phyloP scores from a whole-genome alignment of 2,113 vertebrate species.

The Onychostoma macrolepis region DNA sequence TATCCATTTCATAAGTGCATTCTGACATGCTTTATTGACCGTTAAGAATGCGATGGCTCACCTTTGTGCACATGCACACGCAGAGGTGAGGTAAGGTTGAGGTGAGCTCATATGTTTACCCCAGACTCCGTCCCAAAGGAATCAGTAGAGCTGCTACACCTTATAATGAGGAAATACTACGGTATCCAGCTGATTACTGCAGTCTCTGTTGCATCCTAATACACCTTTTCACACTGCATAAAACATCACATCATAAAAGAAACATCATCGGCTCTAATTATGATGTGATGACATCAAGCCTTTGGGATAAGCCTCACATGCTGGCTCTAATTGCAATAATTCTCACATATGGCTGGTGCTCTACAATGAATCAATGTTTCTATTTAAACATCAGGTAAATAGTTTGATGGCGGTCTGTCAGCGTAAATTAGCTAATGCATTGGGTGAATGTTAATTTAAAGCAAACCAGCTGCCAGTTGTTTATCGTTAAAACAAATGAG shows the following conservation, averaged over 20 bases:
- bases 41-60: not conserved
- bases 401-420: slow-evolving; percentile 34
- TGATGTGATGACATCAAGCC: not conserved
- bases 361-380: slow-evolving; percentile 10
- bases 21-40: slow-evolving; percentile 34
- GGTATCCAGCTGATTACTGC: slow-evolving; percentile 18
- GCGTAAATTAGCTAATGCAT: not conserved
- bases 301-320: slow-evolving; percentile 3
- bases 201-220: slow-evolving; percentile 17
- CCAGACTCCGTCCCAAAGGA: slow-evolving; percentile 24
- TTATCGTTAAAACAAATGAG: slow-evolving; percentile 20
- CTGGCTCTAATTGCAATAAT: not conserved
- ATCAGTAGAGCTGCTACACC: not conserved
- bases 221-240: not conserved
- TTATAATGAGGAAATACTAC: slow-evolving; percentile 45
- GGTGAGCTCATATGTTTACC: slow-evolving; percentile 57
- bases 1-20: slow-evolving; percentile 34
- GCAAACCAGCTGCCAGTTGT: slow-evolving; percentile 31
- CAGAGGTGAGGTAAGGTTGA: slow-evolving; percentile 47
- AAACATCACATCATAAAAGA: slow-evolving; percentile 28
- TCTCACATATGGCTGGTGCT: not conserved
- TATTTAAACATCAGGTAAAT: slow-evolving; percentile 15
- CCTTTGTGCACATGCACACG: slow-evolving; percentile 24
- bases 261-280: slow-evolving; percentile 21
- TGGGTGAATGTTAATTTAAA: slow-evolving; percentile 1